Evolutionary conservation across 2,113 vertebrate genomes (phyloP).

Genomic region (Hippocampus zosterae): DNA sequence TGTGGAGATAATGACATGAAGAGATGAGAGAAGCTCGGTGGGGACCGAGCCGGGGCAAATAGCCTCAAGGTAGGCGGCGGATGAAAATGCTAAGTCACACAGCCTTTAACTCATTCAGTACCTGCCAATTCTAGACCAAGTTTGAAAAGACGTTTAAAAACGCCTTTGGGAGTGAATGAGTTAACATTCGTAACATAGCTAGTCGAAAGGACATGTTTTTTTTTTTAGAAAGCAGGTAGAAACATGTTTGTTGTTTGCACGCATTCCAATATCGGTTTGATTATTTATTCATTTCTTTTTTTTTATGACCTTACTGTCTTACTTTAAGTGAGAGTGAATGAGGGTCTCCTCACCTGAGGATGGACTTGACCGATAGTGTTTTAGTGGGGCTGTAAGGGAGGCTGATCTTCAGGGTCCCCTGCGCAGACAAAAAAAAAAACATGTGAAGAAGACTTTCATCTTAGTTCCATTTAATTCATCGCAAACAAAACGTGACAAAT

Average conservation of each 20-base stretch:
- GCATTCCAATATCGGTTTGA: not conserved
- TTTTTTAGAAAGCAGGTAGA: not conserved
- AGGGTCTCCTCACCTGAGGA: conserved; percentile 83
- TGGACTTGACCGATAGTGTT: conserved; percentile 97
- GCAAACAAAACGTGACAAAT: conserved; percentile 49
- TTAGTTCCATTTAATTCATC: too few relatives aligned
- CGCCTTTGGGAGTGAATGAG: too few relatives aligned
- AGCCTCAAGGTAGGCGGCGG: not conserved
- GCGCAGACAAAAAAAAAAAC: conserved; percentile 47
- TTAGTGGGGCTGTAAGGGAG: conserved; percentile 98
- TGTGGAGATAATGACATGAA: too few relatives aligned
- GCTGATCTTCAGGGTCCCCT: conserved; percentile 98
- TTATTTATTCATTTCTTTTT: not conserved
- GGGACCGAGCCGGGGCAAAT: conserved; percentile 25
- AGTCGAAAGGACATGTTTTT: not conserved
- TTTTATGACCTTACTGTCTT: too few relatives aligned
- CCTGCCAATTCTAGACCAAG: too few relatives aligned
- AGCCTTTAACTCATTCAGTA: too few relatives aligned
- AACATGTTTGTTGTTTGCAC: not conserved
- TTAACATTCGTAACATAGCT: not conserved
- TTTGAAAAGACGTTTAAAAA: too few relatives aligned
- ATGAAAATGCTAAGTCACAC: not conserved
- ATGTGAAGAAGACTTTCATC: not conserved
- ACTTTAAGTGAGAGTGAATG: too few relatives aligned
- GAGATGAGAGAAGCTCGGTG: not conserved